These are phyloP conservation scores for Megalops atlanticus DNA, from an alignment of 2,113 vertebrate genomes.

Conservation along the genomic window DNA sequence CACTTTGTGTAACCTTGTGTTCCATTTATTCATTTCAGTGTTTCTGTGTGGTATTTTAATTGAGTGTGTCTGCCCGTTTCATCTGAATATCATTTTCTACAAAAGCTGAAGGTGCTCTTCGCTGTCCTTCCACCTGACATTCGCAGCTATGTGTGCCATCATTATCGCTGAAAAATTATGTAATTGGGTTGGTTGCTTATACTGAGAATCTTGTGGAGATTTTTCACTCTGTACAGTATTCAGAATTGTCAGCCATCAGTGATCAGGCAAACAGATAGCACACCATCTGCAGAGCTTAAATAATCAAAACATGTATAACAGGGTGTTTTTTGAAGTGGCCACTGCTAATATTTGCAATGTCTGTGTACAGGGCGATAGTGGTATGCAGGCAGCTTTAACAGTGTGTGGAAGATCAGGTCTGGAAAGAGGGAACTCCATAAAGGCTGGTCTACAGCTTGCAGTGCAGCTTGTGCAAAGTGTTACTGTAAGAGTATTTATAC, in stretches of 20 bases:
- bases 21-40: constrained; percentile 33
- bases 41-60: constrained; percentile 49
- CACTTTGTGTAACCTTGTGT: constrained; percentile 37
- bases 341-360: too few relatives aligned
- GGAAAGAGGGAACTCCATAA: too few relatives aligned
- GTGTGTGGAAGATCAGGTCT: too few relatives aligned
- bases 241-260: neutral
- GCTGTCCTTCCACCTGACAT: neutral
- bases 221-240: neutral
- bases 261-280: neutral
- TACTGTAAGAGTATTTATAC: too few relatives aligned
- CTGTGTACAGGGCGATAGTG: too few relatives aligned
- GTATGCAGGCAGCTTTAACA: too few relatives aligned
- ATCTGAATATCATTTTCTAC: constrained; percentile 15
- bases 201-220: neutral
- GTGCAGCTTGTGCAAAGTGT: too few relatives aligned
- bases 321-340: too few relatives aligned
- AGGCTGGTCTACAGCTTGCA: too few relatives aligned
- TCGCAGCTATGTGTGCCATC: neutral
- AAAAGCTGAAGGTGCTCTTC: too few relatives aligned
- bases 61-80: constrained; percentile 33
- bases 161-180: neutral
- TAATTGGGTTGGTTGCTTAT: neutral
- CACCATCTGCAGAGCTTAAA: too few relatives aligned
- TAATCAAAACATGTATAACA: too few relatives aligned